Evolutionary conservation across 2,113 vertebrate species (phyloP).

Genomic region (Oryzias melastigma): DNA sequence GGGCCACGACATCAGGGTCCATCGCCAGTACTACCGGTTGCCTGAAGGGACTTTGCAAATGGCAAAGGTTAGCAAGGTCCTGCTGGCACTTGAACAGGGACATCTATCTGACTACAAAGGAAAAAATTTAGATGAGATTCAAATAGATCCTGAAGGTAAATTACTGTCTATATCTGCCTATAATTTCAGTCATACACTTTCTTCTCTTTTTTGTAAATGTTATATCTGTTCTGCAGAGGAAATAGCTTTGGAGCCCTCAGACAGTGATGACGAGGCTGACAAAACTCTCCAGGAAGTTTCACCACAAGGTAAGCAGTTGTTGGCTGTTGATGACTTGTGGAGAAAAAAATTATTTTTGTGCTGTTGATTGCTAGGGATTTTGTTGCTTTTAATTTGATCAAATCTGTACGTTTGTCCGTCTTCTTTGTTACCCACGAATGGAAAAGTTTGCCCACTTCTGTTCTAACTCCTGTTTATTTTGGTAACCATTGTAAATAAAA

Average conservation of each 20-base stretch:
- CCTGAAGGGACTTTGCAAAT: neutral
- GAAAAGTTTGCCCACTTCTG: too few species aligned
- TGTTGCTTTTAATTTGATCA: too few species aligned
- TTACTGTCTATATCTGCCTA: neutral
- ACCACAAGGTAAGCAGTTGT: too few species aligned
- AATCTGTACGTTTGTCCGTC: too few species aligned
- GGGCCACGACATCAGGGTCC: conserved; percentile 2
- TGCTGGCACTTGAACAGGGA: neutral
- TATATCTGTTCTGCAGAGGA: neutral
- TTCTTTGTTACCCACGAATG: too few species aligned
- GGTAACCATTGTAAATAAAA: too few species aligned
- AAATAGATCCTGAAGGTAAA: conserved; percentile 9
- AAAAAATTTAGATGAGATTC: conserved; percentile 9
- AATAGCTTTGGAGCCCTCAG: neutral
- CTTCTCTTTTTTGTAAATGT: neutral
- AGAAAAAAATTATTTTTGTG: too few species aligned
- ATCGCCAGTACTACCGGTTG: neutral
- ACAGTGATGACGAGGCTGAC: too few species aligned
- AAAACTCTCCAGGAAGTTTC: too few species aligned
- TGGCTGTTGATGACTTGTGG: too few species aligned
- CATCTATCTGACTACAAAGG: conserved; percentile 2
- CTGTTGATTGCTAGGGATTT: too few species aligned
- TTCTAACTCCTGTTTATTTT: too few species aligned
- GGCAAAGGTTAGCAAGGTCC: neutral
- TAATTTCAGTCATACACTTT: neutral